Evolutionary conservation across 2,797 vertebrate genomes (phyloP), one percentile per base, ranked within the genome.

Genomic region (Pogonophryne albipinna): DNA sequence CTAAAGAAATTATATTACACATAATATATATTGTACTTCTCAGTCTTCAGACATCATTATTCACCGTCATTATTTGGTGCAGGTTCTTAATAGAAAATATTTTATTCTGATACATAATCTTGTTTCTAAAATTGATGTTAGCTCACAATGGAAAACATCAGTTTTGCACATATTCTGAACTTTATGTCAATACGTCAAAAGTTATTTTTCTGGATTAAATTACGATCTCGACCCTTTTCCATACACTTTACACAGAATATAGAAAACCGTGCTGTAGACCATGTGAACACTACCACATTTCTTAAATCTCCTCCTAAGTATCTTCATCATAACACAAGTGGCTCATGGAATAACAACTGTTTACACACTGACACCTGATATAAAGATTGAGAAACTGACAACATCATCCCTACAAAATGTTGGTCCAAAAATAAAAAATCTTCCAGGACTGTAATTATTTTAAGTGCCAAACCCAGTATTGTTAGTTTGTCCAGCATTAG

Each of bases 401-500:
- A 27, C 1, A 27, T 38, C 41, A 45, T 0, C 3, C 34, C 42
- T 16, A 45, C 1, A 8, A 14, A 13, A 20, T n/a, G n/a, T 69
- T 5, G 0, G 47, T 44, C 58, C 1, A 64, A 60, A 59, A 49
- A 61, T 42, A 27, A 31, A 45, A 59, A 62, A 34, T 7, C 27
- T 6, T 60, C 51, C 4, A 55, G 16, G 42, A 69, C 49, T 79
- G 42, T 66, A 50, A 19, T 41, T 76, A 49, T 78, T 50, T 66
- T 6, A 59, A 49, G 41, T 49, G 70, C 65, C 59, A 87, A 86
- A 69, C n/a, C 38, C 53, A 82, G 66, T 70, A 70, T 69, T 58
- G 55, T 59, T 51, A 62, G 76, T 76, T 68, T 58, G 7, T 66
- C 17, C 52, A 74, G 23, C 84, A 87, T 89, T 90, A 78, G 83